Percentiles rank a stretch among this genome's conserved stretches.
Evolutionary conservation across 2,888 invertebrate genomes (phyloP).

Genomic region (Rutpela maculata): DNA sequence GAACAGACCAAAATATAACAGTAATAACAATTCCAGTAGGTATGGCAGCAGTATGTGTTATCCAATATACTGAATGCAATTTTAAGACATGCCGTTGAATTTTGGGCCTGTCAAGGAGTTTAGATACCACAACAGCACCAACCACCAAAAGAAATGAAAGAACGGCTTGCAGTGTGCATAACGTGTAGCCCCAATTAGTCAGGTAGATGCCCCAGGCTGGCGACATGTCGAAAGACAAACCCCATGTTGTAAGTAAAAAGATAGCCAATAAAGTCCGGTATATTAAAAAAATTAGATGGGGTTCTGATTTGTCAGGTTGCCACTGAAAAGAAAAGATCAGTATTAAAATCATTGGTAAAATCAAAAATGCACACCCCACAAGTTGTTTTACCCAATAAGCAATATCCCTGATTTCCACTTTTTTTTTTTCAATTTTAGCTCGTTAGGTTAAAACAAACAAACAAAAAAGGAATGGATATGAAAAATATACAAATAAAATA

Average conservation of each 20-base stretch:
- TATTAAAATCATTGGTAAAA: too few species aligned
- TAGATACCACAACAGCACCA: neutral
- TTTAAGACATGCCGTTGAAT: neutral
- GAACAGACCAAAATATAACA: constrained; percentile 83
- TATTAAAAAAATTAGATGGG: constrained; percentile 21
- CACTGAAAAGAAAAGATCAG: constrained; percentile 36
- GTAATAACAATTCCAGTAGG: constrained; percentile 85
- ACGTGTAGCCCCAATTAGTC: constrained; percentile 82
- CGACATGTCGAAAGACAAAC: neutral
- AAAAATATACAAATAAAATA: too few species aligned
- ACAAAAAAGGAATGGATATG: too few species aligned
- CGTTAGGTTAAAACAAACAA: too few species aligned
- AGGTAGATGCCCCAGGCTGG: constrained; percentile 76
- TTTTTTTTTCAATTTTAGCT: too few species aligned
- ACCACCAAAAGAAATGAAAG: constrained; percentile 9
- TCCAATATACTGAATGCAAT: constrained; percentile 79
- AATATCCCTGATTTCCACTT: too few species aligned
- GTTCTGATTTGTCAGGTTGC: constrained; percentile 28
- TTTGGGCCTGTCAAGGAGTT: neutral
- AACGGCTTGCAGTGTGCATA: constrained; percentile 78
- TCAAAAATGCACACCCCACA: too few species aligned
- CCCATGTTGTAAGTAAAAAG: constrained; percentile 27
- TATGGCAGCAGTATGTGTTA: constrained; percentile 80
- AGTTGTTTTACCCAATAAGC: too few species aligned
- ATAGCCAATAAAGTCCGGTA: constrained; percentile 16